Conservation (phyloP, 2,797 vertebrate genomes). For the Tamandua tetradactyla region DNA sequence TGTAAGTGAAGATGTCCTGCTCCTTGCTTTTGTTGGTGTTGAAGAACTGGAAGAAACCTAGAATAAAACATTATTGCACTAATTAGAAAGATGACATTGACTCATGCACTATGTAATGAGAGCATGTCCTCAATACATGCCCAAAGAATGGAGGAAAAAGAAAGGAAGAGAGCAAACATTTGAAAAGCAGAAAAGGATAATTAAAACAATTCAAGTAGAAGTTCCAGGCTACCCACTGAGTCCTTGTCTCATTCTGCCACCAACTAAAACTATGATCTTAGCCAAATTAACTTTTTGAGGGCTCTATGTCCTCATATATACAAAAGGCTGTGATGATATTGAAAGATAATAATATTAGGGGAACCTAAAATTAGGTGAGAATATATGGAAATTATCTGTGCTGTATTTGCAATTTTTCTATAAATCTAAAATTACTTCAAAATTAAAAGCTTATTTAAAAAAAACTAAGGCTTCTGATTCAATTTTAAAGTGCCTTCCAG, state of each 20-base stretch:
- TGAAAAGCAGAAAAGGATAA: not conserved
- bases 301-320: not conserved
- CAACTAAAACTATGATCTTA: conserved; percentile 2
- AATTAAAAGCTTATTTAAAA: conserved; percentile 16
- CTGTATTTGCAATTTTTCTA: conserved; percentile 9
- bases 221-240: not conserved
- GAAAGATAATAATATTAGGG: not conserved
- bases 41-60: conserved; percentile 84
- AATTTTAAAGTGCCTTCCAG: conserved; percentile 7
- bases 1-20: conserved; percentile 85
- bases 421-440: conserved; percentile 53
- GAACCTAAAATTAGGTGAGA: conserved; percentile 7
- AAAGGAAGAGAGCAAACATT: not conserved
- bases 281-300: conserved; percentile 6
- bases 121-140: not conserved
- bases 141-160: not conserved
- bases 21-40: conserved; percentile 75
- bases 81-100: conserved; percentile 47
- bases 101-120: not conserved
- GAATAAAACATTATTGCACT: conserved; percentile 60
- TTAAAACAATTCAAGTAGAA: not conserved
- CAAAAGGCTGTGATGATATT: too few relatives aligned
- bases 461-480: not conserved
- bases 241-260: not conserved
- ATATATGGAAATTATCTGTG: not conserved